Evolutionary conservation across 2,888 invertebrate genomes (phyloP).

Genomic region (Ditula angustiorana): DNA sequence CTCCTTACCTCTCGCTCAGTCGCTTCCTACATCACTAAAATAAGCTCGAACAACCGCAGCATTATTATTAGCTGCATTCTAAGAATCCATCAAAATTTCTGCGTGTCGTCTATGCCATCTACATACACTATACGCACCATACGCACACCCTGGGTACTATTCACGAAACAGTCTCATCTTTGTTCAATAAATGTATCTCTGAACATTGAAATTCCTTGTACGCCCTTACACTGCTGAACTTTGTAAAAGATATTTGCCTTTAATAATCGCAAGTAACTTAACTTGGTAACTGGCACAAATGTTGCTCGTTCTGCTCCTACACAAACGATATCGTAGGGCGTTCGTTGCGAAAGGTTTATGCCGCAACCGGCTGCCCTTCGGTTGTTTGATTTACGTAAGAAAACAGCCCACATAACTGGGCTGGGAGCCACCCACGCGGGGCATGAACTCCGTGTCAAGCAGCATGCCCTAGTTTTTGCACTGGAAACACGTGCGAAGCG

Average conservation of each 20-base stretch:
- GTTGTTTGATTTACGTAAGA: slow-evolving; percentile 77
- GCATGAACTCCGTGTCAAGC: slow-evolving; percentile 77
- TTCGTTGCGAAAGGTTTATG: slow-evolving; percentile 70
- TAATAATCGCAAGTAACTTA: background rate
- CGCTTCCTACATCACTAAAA: slow-evolving; percentile 36
- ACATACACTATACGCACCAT: no score
- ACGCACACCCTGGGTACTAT: no score
- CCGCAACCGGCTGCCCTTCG: slow-evolving; percentile 79
- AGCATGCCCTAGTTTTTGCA: slow-evolving; percentile 73
- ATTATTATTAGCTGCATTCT: background rate
- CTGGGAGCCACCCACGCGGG: slow-evolving; percentile 74
- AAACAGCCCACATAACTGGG: slow-evolving; percentile 67
- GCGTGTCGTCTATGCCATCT: background rate
- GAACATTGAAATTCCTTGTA: background rate
- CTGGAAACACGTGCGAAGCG: slow-evolving; percentile 54
- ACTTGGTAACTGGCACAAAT: slow-evolving; percentile 25
- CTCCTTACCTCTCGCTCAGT: slow-evolving; percentile 58
- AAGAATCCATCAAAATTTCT: slow-evolving; percentile 7
- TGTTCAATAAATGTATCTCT: background rate
- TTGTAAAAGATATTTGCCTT: background rate
- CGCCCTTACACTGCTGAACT: background rate
- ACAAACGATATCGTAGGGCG: slow-evolving; percentile 59
- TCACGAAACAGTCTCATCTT: background rate
- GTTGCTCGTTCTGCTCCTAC: slow-evolving; percentile 43
- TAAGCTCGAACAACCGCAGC: slow-evolving; percentile 38